Evolutionary conservation across 2,113 vertebrate genomes (phyloP).

Genomic region (Prolemur simus): DNA sequence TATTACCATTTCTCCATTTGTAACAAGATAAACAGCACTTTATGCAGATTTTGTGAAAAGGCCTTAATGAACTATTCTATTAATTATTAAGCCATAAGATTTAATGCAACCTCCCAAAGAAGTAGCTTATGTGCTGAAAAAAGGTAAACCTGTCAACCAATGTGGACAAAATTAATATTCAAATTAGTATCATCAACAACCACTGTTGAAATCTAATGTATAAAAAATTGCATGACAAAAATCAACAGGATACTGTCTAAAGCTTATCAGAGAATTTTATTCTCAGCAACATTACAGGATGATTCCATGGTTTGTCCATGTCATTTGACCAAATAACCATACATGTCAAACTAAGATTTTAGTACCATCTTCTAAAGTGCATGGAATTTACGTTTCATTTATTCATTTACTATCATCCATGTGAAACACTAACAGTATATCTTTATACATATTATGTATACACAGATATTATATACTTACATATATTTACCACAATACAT

Average conservation of each 20-base stretch:
- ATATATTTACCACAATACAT: neutral
- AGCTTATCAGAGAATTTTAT: neutral
- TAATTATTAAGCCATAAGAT: neutral
- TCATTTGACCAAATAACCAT: slow-evolving; percentile 15
- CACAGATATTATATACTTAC: neutral
- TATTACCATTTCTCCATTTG: neutral
- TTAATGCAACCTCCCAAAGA: neutral
- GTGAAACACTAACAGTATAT: neutral
- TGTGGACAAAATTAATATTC: neutral
- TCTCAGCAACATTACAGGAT: neutral
- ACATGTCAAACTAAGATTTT: slow-evolving; percentile 16
- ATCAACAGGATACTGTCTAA: neutral
- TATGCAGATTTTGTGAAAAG: neutral
- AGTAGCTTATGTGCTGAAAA: neutral
- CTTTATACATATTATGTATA: neutral
- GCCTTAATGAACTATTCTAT: neutral
- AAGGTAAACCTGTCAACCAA: neutral
- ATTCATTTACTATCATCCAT: neutral
- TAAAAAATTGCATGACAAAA: neutral
- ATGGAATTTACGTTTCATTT: neutral
- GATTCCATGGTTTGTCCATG: neutral
- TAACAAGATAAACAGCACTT: neutral
- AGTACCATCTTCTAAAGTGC: neutral
- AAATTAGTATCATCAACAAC: neutral
- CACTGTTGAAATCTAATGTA: neutral